A percentile compares a stretch with the other conserved stretches of the same genome.
Evolutionary conservation across 2,113 vertebrate species (phyloP).

Genomic region (Ovis aries): DNA sequence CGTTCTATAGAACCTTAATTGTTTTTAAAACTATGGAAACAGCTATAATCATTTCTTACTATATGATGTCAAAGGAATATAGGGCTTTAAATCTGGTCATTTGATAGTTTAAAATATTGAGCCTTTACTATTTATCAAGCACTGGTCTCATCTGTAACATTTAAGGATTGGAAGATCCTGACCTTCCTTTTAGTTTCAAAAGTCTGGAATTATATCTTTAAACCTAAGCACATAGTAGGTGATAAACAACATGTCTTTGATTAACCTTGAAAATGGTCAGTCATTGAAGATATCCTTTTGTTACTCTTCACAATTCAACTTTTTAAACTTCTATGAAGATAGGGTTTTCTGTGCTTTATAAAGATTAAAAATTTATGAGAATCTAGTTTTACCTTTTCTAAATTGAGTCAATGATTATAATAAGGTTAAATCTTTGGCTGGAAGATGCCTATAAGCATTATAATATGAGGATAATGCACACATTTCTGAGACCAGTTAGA

Average conservation of each 20-base stretch:
- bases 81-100: background rate
- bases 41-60: background rate
- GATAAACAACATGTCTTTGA: background rate
- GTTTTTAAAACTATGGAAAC: background rate
- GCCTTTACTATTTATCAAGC: background rate
- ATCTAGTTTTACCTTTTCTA: background rate
- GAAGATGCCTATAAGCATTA: background rate
- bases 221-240: background rate
- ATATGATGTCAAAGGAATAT: background rate
- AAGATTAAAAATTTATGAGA: background rate
- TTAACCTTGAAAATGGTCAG: background rate
- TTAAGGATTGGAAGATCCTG: background rate
- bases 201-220: conserved; percentile 11
- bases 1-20: background rate
- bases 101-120: conserved; percentile 10
- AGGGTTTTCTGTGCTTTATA: background rate
- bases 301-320: background rate
- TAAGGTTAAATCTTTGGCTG: background rate
- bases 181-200: background rate
- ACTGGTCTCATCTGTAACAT: background rate
- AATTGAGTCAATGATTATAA: background rate
- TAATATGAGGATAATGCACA: background rate
- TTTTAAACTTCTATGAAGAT: background rate
- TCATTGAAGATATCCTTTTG: background rate
- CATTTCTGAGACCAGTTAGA: background rate